Evolutionary conservation across 2,797 vertebrate genomes (phyloP), one percentile per base, ranked within the genome.

Genomic region (Bryconaethiops microstoma): DNA sequence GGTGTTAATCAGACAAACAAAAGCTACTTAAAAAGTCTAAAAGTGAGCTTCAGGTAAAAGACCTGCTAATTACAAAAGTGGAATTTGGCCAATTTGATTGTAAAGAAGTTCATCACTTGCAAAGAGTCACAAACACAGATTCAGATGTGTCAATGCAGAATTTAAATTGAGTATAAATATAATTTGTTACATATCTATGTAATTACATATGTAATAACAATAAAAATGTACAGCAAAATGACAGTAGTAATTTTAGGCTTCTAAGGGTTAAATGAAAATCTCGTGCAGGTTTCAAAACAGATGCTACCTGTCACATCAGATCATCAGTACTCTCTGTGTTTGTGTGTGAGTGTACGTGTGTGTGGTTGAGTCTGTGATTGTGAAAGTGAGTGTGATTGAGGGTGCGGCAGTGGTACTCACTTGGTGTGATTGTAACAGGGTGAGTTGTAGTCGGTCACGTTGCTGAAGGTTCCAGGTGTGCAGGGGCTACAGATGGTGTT

Each of bases 391-490:
- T 29, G 17, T 60, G 35, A 16, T 6, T 17, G 64, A 42, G 39
- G n/a, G 19, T 21, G 19, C 35, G 10, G 42, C 63, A 45, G 40
- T 21, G 65, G 67, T 40, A 1, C 68, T 81, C 45, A 81, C 80
- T 48, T 50, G n/a, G 19, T 81, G 74, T 81, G 74, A 16, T 21
- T 65, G 0, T 0, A 17, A 10, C 80, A 81, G 7, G 57, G 29
- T 45, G 80, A 21, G 9, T 1, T 2, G 69, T 45, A 77, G 54
- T 81, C 80, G 1, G 1, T 7, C 7, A 23, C 3, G 2, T 39
- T 65, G 68, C 29, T 81, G 59, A 77, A 81, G 67, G 80, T 81
- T 72, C 80, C 80, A n/a, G 0, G 0, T 17, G 35, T 21, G 52
- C 80, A 81, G n/a, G 6, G 5, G 0, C 6, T 10, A 42, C 80